A percentile compares a stretch with the other conserved stretches of the same genome.
Evolutionary conservation across 2,113 vertebrate species (phyloP).

Genomic region (Sterna hirundo): DNA sequence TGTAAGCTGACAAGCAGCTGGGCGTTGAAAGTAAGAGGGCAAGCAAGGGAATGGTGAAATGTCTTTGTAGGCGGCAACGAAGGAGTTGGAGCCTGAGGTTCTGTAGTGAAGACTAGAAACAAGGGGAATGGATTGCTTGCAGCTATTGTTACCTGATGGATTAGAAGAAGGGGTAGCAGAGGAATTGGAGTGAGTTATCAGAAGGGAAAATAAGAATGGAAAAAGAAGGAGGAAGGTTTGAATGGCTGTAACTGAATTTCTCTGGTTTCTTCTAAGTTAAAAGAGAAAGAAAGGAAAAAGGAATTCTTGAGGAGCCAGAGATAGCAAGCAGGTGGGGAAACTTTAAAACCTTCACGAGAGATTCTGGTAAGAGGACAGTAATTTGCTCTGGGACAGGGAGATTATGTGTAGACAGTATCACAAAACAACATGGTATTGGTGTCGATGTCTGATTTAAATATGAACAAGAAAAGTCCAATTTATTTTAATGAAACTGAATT

Average conservation of each 20-base stretch:
- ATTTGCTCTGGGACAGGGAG: not conserved
- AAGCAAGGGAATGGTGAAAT: not conserved
- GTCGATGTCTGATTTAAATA: not conserved
- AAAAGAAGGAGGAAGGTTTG: not conserved
- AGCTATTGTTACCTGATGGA: not conserved
- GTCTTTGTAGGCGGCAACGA: not conserved
- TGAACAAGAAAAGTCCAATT: not conserved
- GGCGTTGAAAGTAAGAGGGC: not conserved
- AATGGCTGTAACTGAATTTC: not conserved
- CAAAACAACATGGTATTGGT: not conserved
- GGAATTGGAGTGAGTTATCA: not conserved
- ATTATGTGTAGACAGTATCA: not conserved
- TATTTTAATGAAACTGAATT: not conserved
- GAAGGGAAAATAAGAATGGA: not conserved
- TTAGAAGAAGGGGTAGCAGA: not conserved
- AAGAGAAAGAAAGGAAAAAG: not conserved
- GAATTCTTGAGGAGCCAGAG: not conserved
- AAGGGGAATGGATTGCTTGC: not conserved
- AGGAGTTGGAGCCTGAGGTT: not conserved
- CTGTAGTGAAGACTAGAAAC: not conserved
- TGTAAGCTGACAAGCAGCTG: not conserved
- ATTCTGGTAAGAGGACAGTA: not conserved
- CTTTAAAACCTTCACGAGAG: not conserved
- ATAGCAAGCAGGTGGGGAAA: not conserved
- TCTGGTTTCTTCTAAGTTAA: not conserved